Evolutionary conservation across 2,888 invertebrate genomes (phyloP).

Genomic region (Sericinus montela): DNA sequence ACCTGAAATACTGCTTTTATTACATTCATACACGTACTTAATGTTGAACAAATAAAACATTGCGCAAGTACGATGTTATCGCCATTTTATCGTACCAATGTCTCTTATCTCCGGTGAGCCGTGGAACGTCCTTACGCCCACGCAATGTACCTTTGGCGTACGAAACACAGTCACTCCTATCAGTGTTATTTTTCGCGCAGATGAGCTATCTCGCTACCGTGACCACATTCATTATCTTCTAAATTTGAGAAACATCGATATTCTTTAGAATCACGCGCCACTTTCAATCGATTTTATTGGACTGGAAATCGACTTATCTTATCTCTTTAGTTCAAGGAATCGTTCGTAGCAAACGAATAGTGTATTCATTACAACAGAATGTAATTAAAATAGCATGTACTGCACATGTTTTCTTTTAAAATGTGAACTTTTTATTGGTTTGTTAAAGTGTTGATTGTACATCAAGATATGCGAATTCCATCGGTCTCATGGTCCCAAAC

Average conservation of each 20-base stretch:
- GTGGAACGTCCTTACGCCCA: constrained; percentile 35
- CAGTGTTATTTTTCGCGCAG: constrained; percentile 42
- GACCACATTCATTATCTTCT: constrained; percentile 49
- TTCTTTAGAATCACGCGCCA: constrained; percentile 59
- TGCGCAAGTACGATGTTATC: constrained; percentile 35
- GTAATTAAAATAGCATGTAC: neutral
- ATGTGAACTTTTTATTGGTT: constrained; percentile 18
- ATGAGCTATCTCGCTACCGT: constrained; percentile 42
- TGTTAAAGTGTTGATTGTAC: constrained; percentile 7
- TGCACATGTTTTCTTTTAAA: constrained; percentile 9
- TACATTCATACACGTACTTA: neutral
- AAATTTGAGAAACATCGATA: constrained; percentile 52
- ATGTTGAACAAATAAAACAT: constrained; percentile 20
- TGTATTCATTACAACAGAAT: constrained; percentile 15
- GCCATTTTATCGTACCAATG: constrained; percentile 40
- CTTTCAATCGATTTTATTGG: constrained; percentile 49
- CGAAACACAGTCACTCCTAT: constrained; percentile 23
- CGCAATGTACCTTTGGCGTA: constrained; percentile 36
- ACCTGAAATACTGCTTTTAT: constrained; percentile 5
- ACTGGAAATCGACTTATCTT: constrained; percentile 38
- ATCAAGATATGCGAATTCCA: constrained; percentile 40
- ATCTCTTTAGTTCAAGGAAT: constrained; percentile 37
- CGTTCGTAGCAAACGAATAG: constrained; percentile 29
- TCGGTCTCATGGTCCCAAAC: constrained; percentile 49
- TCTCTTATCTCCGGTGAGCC: constrained; percentile 51